phyloP scores from a whole-genome alignment of 2,797 vertebrate genomes.

The Pangasius macronema region DNA sequence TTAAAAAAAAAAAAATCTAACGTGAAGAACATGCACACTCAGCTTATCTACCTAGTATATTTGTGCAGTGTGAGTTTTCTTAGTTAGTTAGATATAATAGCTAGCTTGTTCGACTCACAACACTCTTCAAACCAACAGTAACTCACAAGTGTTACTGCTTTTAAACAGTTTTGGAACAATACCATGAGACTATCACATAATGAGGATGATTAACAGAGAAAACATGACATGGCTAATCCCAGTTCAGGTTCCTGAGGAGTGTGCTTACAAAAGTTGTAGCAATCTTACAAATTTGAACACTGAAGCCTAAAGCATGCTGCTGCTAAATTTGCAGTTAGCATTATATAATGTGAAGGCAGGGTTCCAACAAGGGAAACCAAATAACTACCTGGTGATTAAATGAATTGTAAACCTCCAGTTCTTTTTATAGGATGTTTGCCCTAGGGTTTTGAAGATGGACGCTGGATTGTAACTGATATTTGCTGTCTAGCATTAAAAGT shows the following conservation, averaged over 20 bases:
- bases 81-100: too few species aligned
- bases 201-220: neutral
- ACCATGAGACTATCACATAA: neutral
- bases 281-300: neutral
- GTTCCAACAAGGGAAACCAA: neutral
- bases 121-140: neutral
- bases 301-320: neutral
- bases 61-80: neutral
- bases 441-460: neutral
- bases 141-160: neutral
- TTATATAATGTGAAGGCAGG: neutral
- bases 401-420: neutral
- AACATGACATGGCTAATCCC: neutral
- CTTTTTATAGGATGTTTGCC: neutral
- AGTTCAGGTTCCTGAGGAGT: neutral
- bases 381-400: neutral
- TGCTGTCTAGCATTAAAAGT: neutral
- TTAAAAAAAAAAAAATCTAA: neutral
- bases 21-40: neutral
- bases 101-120: neutral
- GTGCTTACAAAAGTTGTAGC: neutral
- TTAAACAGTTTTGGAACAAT: neutral
- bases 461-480: conserved; percentile 2
- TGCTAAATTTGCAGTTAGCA: neutral
- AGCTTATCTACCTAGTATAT: neutral